Conservation (phyloP, 1,140 invertebrate genomes). For the Macrotrachela quadricornifera region DNA sequence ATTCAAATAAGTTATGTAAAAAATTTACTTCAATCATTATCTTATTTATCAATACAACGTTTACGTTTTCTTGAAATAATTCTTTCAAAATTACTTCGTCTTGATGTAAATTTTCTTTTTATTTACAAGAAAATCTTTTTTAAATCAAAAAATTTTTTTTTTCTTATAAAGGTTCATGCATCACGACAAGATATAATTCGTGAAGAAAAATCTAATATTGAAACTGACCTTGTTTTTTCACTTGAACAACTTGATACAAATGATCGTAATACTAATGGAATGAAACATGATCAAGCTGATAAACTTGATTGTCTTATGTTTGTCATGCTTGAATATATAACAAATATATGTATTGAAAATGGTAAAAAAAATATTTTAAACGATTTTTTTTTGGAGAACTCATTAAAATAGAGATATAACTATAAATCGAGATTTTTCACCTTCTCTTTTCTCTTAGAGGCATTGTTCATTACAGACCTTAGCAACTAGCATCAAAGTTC, state of each 20-base stretch:
- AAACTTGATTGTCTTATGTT: constrained; percentile 44
- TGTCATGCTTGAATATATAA: constrained; percentile 38
- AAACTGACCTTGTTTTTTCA: not conserved
- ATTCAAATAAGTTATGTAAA: constrained; percentile 39
- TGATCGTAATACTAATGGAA: constrained; percentile 16
- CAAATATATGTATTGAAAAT: constrained; percentile 21
- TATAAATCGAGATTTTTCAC: no score
- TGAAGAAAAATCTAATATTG: not conserved
- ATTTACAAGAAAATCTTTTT: no score
- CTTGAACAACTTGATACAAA: not conserved
- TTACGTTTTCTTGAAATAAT: constrained; percentile 41
- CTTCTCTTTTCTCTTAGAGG: no score
- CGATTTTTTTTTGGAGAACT: no score
- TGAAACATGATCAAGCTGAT: constrained; percentile 34
- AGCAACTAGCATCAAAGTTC: no score
- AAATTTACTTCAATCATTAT: constrained; percentile 40
- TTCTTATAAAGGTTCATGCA: no score
- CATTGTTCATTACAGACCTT: no score
- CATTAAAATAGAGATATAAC: no score
- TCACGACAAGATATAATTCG: not conserved
- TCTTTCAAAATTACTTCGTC: constrained; percentile 42
- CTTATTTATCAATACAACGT: constrained; percentile 41
- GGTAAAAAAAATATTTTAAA: no score
- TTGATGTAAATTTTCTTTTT: constrained; percentile 37
- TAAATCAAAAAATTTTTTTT: no score